These are phyloP conservation scores for Pilophorus perplexus DNA, from an alignment of 2,888 invertebrate species.

Conservation along the genomic window DNA sequence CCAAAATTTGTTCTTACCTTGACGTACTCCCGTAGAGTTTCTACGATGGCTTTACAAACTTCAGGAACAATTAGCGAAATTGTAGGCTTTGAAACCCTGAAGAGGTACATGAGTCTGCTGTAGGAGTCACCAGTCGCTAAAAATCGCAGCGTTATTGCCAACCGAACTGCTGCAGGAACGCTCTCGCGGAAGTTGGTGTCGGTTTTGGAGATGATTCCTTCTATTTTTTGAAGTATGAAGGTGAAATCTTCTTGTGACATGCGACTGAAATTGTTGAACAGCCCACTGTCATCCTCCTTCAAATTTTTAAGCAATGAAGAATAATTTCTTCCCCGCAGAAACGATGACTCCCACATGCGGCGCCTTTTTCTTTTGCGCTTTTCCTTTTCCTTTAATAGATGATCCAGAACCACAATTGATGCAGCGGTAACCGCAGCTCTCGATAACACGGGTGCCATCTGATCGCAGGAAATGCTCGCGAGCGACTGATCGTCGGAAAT, in stretches of 20 bases:
- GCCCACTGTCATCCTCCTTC: slow-evolving; percentile 31
- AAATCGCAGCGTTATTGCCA: slow-evolving; percentile 28
- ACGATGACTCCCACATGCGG: not conserved
- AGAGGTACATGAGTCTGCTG: slow-evolving; percentile 31
- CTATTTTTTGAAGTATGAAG: slow-evolving; percentile 24
- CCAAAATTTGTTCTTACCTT: slow-evolving; percentile 28
- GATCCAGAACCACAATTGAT: slow-evolving; percentile 6
- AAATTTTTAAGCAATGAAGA: not conserved
- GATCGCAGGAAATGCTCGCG: slow-evolving; percentile 2
- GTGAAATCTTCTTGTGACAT: slow-evolving; percentile 25
- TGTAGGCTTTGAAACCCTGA: slow-evolving; percentile 32
- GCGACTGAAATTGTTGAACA: slow-evolving; percentile 28
- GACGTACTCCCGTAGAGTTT: slow-evolving; percentile 22
- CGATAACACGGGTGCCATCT: slow-evolving; percentile 16
- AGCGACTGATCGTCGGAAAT: slow-evolving; percentile 16
- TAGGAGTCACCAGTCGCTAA: slow-evolving; percentile 36
- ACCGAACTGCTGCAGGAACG: slow-evolving; percentile 25
- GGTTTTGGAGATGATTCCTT: slow-evolving; percentile 29
- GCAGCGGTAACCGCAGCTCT: slow-evolving; percentile 21
- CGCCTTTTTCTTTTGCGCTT: slow-evolving; percentile 17
- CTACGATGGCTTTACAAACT: slow-evolving; percentile 26
- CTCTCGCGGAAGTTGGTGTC: slow-evolving; percentile 29
- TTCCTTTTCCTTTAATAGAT: slow-evolving; percentile 19
- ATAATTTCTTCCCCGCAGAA: not conserved
- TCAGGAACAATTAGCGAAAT: slow-evolving; percentile 20